Evolutionary conservation across 1,140 invertebrate genomes (phyloP), one percentile per base, ranked within the genome.

Genomic region (Platyscapa corneri): DNA sequence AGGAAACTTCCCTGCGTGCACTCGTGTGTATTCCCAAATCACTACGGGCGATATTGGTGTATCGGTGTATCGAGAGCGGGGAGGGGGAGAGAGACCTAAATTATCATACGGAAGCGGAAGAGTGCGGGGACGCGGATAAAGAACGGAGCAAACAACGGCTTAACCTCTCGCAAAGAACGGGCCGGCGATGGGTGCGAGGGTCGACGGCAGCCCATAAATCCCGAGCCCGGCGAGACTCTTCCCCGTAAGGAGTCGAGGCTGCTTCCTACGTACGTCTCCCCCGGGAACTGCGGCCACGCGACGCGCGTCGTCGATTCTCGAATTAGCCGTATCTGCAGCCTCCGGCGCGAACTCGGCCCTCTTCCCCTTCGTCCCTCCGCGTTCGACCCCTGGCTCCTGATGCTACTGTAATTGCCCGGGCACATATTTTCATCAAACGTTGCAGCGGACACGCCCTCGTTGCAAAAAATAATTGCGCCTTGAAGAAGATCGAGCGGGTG

Each of bases 221-320:
- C 37, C 56, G 56, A 27, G 14, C 10, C 2, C 56, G 20, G 20
- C 27, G 56, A 10, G 12, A 16, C 3, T 56, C 53, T 56, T 3
- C 18, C 18, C 18, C 18, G 18, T 10, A 56, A 20, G 56, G 23
- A n/a, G n/a, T n/a, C n/a, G n/a, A n/a, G n/a, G n/a, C n/a, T n/a
- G n/a, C n/a, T n/a, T n/a, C 3, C 23, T 27, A 3, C 56, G 7
- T 27, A 23, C 20, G 14, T 10, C 56, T 60, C 56, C 27, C 42
- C 16, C n/a, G 46, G 23, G 75, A 32, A 34, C 16, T 39, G 20
- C 3, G n/a, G 7, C 16, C 70, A 65, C 53, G 56, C 56, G 77
- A 60, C 77, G 53, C 32, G 10, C 20, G 49, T 72, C 70, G 74
- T 34, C 82, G 70, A 60, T 60, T 76, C 53, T 83, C 23, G 72